A percentile compares a stretch with the other conserved stretches of the same genome.
Evolutionary conservation across 2,888 invertebrate genomes (phyloP).

Genomic region (Zaprionus lineosus): DNA sequence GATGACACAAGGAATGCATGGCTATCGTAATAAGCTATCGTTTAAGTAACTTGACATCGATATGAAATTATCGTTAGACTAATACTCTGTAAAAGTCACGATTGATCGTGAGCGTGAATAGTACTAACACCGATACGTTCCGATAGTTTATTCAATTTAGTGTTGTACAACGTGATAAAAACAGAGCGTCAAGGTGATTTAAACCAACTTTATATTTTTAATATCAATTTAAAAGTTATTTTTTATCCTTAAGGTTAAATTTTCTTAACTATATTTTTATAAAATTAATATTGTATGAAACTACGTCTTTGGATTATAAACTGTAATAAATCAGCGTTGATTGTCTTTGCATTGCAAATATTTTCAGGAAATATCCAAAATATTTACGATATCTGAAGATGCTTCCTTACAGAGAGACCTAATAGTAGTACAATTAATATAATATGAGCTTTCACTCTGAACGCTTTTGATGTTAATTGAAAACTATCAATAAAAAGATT

Average conservation of each 20-base stretch:
- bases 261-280: slow-evolving; percentile 32
- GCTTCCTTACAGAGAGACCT: slow-evolving; percentile 13
- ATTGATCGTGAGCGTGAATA: too few relatives aligned
- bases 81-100: too few relatives aligned
- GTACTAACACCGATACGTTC: too few relatives aligned
- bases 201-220: too few relatives aligned
- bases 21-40: slow-evolving; percentile 16
- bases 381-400: slow-evolving; percentile 8
- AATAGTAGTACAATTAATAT: slow-evolving; percentile 19
- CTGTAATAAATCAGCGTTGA: slow-evolving; percentile 29
- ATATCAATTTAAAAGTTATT: neutral
- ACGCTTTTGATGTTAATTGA: slow-evolving; percentile 50
- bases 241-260: too few relatives aligned
- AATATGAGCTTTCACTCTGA: slow-evolving; percentile 1
- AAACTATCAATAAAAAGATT: slow-evolving; percentile 78
- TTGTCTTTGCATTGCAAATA: slow-evolving; percentile 5
- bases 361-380: neutral
- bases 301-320: slow-evolving; percentile 44
- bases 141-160: too few relatives aligned
- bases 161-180: too few relatives aligned
- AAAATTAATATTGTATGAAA: slow-evolving; percentile 34
- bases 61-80: neutral
- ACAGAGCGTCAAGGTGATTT: too few relatives aligned
- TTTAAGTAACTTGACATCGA: neutral
- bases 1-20: slow-evolving; percentile 14